Evolutionary conservation across 2,888 invertebrate species (phyloP).

Genomic region (Chrysomela aeneicollis): DNA sequence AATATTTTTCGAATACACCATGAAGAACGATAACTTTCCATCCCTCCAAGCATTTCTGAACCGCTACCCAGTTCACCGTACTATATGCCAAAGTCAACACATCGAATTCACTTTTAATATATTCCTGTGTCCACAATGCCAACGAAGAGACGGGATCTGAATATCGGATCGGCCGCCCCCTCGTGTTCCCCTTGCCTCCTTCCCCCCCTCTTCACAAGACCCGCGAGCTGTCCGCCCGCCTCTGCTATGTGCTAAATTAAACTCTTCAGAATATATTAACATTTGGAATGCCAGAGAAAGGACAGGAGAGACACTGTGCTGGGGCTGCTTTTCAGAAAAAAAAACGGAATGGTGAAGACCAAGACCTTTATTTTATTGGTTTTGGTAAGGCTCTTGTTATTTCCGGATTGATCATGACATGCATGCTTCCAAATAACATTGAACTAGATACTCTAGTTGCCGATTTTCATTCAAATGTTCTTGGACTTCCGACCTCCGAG

Average conservation of each 20-base stretch:
- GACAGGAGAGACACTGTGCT: slow-evolving; percentile 22
- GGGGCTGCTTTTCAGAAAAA: background rate
- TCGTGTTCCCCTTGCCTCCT: slow-evolving; percentile 44
- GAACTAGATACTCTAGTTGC: no score
- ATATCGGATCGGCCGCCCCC: slow-evolving; percentile 56
- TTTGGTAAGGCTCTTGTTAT: no score
- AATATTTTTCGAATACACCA: no score
- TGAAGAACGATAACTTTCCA: no score
- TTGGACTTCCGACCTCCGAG: no score
- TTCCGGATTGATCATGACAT: background rate
- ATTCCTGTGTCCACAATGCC: slow-evolving; percentile 62
- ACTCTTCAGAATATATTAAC: slow-evolving; percentile 63
- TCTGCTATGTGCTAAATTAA: slow-evolving; percentile 63
- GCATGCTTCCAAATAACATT: no score
- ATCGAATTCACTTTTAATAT: slow-evolving; percentile 62
- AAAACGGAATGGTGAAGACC: no score
- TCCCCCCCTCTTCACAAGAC: slow-evolving; percentile 40
- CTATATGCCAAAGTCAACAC: slow-evolving; percentile 59
- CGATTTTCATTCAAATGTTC: no score
- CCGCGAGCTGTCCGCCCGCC: slow-evolving; percentile 48
- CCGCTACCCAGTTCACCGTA: background rate
- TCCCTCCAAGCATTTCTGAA: no score
- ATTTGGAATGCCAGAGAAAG: slow-evolving; percentile 53
- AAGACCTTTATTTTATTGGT: no score
- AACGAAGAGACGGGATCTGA: slow-evolving; percentile 60